Evolutionary conservation across 1,140 invertebrate species (phyloP).

Genomic region (Trichomalopsis sarcophagae): DNA sequence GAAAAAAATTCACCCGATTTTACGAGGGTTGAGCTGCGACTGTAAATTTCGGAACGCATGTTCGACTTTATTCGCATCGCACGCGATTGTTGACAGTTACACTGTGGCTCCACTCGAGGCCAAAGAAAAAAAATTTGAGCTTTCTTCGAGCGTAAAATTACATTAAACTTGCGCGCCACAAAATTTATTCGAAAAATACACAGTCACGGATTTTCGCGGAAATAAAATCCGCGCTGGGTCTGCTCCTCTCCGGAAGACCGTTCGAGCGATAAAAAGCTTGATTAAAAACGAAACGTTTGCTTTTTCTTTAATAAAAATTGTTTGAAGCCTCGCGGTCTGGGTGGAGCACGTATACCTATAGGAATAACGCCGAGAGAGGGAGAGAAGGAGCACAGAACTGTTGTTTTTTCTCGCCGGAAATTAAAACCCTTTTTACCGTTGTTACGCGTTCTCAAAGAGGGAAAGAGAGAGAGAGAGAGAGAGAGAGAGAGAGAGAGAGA

Average conservation of each 20-base stretch:
- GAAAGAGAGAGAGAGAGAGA: neutral
- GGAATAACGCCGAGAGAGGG: conserved; percentile 57
- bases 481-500: neutral
- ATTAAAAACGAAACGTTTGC: conserved; percentile 47
- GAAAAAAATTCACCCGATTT: neutral
- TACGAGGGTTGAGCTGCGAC: neutral
- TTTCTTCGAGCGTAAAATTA: too few species aligned
- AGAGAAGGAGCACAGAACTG: conserved; percentile 53
- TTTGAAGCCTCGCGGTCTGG: conserved; percentile 48
- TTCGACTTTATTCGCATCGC: neutral
- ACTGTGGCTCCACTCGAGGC: neutral
- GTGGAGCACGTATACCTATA: neutral
- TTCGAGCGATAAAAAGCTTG: conserved; percentile 44
- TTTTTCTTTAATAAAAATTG: conserved; percentile 62
- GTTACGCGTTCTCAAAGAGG: conserved; percentile 24
- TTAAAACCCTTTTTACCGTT: conserved; percentile 69
- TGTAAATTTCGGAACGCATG: neutral
- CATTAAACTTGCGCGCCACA: too few species aligned
- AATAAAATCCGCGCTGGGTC: neutral
- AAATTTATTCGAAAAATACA: neutral
- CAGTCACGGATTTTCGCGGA: neutral
- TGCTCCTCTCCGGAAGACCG: neutral
- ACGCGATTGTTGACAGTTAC: neutral
- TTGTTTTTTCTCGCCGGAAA: conserved; percentile 70
- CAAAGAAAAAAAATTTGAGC: too few species aligned